Conservation (phyloP, 2,797 vertebrate species). For the Enteromius fasciolatus region DNA sequence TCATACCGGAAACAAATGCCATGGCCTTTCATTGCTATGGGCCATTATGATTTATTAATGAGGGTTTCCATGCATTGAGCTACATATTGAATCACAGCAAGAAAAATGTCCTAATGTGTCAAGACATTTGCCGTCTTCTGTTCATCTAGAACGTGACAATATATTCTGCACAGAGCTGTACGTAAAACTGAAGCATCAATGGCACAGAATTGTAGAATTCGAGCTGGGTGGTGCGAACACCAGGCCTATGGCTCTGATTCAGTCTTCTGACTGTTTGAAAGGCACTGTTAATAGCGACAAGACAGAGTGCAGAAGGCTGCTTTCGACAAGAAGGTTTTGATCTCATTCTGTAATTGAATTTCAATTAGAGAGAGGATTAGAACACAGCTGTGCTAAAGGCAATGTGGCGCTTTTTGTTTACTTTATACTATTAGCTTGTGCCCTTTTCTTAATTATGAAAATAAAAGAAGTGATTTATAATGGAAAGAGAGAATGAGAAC, state of each 20-base stretch:
- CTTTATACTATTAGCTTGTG: conserved; percentile 63
- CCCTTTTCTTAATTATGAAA: conserved; percentile 64
- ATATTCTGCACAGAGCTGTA: conserved; percentile 14
- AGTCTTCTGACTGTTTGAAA: conserved; percentile 40
- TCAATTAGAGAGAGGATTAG: conserved; percentile 56
- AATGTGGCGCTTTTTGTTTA: conserved; percentile 59
- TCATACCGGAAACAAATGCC: conserved; percentile 16
- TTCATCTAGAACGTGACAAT: not conserved
- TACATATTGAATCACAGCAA: not conserved
- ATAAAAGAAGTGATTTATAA: conserved; percentile 67
- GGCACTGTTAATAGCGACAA: conserved; percentile 46
- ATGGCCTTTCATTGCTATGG: conserved; percentile 19
- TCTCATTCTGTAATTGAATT: conserved; percentile 58
- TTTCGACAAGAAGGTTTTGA: conserved; percentile 52
- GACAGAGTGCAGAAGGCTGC: conserved; percentile 52
- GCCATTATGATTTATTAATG: conserved; percentile 32
- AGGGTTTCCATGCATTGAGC: not conserved
- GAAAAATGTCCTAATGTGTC: conserved; percentile 9
- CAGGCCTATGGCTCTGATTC: conserved; percentile 27
- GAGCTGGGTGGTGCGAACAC: conserved; percentile 22
- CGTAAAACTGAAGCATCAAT: conserved; percentile 20
- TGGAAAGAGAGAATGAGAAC: conserved; percentile 61
- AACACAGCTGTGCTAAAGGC: conserved; percentile 55
- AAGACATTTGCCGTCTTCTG: conserved; percentile 22
- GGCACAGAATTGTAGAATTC: conserved; percentile 4